Base-by-base conservation (phyloP, 2,797 vertebrate genomes). In the Coracias cyanogaster region DNA sequence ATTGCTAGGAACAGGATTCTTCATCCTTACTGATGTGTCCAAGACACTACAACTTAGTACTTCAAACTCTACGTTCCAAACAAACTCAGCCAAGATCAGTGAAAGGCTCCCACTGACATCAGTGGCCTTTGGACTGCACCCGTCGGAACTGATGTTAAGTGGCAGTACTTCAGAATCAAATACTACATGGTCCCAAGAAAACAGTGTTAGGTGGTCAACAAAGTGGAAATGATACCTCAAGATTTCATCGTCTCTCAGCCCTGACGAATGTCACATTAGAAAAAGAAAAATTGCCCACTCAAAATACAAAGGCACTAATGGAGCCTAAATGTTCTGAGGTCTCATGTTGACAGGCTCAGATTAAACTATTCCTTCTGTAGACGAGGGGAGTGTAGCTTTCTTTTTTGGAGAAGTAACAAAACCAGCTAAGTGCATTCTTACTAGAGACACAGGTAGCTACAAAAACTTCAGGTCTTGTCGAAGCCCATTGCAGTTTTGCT, bases 1-100 rank as follows among this genome's bases (percentile, higher is more conserved):
- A 49, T 29, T 37, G 46, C 66, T 39, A 21, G 58, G 33, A 10
- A 0, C 29, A 25, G 37, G 26, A 28, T 22, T 66, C 48, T 51
- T 14, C 37, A 61, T 10, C 24, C 22, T 45, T 19, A 3, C 0
- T 46, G 46, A 12, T 8, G 4, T 5, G 9, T 22, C 51, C 25
- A 17, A 28, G 37, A 10, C 29, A 4, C n/a, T 15, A 3, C 21
- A 77, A 22, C 13, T 8, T 3, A 25, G 11, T 11, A 21, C 25
- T 66, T 37, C 67, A 45, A 57, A 3, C 7, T 11, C 55, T 18
- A 5, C 2, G 0, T 8, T 33, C 26, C 73, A 45, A 39, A 7
- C 29, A 51, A 6, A 13, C 51, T 3, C 33, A 20, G 48, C 26
- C 35, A 15, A 35, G 67, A 22, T 6, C 20, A 45, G 29, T 1